These are phyloP conservation scores for Hemiscyllium ocellatum DNA, from an alignment of 2,113 vertebrate genomes.

Conservation along the genomic window DNA sequence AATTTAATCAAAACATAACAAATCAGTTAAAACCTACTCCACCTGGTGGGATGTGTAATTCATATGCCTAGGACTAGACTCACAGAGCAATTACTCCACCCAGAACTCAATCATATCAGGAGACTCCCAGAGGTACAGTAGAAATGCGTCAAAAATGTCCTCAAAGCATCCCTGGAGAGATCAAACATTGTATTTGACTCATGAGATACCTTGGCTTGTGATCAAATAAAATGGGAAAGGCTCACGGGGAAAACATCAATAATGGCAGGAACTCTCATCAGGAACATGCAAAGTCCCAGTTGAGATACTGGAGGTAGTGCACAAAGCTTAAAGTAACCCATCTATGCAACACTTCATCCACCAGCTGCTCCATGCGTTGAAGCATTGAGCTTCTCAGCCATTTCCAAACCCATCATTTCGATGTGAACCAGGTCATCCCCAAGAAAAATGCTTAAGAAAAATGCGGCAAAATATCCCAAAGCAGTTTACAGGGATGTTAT, in stretches of 20 bases:
- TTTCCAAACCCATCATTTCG: too few species aligned
- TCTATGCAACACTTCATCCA: not conserved
- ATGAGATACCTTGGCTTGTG: not conserved
- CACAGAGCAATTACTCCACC: not conserved
- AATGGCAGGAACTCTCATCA: not conserved
- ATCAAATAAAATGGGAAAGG: not conserved
- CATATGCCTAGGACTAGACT: not conserved
- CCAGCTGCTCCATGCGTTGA: too few species aligned
- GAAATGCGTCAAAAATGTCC: not conserved
- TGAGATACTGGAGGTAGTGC: too few species aligned
- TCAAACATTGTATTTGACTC: not conserved
- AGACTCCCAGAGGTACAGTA: not conserved
- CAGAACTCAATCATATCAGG: not conserved
- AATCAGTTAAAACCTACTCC: not conserved
- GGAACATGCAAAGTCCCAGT: not conserved
- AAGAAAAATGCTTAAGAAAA: too few species aligned
- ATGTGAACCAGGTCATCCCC: too few species aligned
- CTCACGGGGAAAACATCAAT: not conserved
- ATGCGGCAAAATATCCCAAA: too few species aligned
- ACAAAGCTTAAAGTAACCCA: not conserved
- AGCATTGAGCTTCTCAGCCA: too few species aligned
- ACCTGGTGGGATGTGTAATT: not conserved
- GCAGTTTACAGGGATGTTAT: too few species aligned
- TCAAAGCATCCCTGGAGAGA: not conserved
- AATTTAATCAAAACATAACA: not conserved